Conservation (phyloP, 2,888 invertebrate species). For the Monochamus alternatus region DNA sequence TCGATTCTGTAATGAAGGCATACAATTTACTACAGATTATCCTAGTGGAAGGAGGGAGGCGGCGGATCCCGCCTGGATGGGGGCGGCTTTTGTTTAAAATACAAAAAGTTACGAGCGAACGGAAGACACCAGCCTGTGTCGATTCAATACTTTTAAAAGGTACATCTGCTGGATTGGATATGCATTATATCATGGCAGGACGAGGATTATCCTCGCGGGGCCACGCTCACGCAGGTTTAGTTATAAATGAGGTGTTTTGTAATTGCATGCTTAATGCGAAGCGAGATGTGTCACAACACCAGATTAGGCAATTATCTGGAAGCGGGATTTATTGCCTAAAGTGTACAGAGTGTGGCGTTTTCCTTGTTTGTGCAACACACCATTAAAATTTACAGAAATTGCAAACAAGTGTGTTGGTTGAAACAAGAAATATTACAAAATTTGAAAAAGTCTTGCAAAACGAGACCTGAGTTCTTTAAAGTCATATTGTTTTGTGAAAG, state of each 20-base stretch:
- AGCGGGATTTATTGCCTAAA: constrained; percentile 20
- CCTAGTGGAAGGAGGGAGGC: constrained; percentile 5
- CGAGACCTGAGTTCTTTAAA: too few species aligned
- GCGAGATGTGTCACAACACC: constrained; percentile 43
- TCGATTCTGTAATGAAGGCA: constrained; percentile 25
- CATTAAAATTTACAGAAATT: too few species aligned
- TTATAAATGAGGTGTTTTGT: constrained; percentile 49
- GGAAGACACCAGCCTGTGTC: constrained; percentile 51
- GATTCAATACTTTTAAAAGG: constrained; percentile 61
- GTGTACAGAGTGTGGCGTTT: background rate
- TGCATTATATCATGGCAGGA: constrained; percentile 45
- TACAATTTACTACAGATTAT: constrained; percentile 26
- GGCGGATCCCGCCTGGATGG: constrained; percentile 15
- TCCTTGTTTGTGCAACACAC: too few species aligned
- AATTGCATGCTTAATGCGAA: constrained; percentile 46
- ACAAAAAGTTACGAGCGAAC: constrained; percentile 37
- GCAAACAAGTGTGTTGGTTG: too few species aligned
- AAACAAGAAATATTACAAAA: too few species aligned
- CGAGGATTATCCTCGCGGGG: constrained; percentile 38
- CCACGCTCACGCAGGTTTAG: constrained; percentile 40
- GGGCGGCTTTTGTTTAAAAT: constrained; percentile 25
- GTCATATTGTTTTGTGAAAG: too few species aligned
- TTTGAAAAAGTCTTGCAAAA: too few species aligned
- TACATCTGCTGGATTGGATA: constrained; percentile 57
- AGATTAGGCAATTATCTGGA: constrained; percentile 46